Evolutionary conservation across 53 echinoderm and acorn worm genomes (phyloP).

Genomic region (Temnopleurus reevesii): DNA sequence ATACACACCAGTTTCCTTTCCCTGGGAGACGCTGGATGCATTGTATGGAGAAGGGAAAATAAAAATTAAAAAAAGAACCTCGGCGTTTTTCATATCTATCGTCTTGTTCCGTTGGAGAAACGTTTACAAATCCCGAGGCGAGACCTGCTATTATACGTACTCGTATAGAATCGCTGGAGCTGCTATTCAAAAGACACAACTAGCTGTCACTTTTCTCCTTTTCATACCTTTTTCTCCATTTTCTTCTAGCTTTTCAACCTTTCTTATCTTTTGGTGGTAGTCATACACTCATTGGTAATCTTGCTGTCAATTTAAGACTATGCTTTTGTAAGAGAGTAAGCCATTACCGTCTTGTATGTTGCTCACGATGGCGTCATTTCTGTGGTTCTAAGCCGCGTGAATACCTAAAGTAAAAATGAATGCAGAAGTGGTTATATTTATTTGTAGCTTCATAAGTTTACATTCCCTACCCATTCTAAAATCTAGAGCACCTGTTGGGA

Average conservation of each 20-base stretch:
- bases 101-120: background rate
- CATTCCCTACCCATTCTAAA: no score
- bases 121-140: background rate
- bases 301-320: no score
- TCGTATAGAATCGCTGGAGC: background rate
- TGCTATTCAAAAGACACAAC: slow-evolving; percentile 6
- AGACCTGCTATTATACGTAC: background rate
- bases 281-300: no score
- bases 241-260: background rate
- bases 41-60: background rate
- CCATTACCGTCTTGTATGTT: no score
- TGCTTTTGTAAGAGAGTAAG: no score
- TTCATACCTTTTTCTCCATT: background rate
- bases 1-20: slow-evolving; percentile 16
- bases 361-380: no score
- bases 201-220: background rate
- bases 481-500: no score
- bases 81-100: background rate
- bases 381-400: no score
- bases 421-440: no score
- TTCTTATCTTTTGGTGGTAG: no score
- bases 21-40: background rate
- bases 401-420: no score
- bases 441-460: no score
- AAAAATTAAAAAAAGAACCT: background rate